Evolutionary conservation across 1,140 invertebrate genomes (phyloP).

Genomic region (Tetramorium simillimum): DNA sequence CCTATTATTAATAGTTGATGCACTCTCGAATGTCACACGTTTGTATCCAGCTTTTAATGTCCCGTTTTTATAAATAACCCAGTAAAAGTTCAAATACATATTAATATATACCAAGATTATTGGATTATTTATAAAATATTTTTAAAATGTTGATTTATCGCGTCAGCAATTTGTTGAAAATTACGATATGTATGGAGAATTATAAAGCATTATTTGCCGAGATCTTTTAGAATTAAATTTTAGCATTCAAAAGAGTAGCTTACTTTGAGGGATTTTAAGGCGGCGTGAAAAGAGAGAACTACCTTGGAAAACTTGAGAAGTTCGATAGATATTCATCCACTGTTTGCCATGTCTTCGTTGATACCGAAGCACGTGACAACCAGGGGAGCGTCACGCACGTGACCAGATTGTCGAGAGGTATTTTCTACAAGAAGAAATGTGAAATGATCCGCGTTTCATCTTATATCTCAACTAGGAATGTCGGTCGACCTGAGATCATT

Average conservation of each 20-base stretch:
- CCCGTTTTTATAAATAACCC: not conserved
- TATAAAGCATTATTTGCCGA: not conserved
- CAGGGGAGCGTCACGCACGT: slow-evolving; percentile 57
- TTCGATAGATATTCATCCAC: slow-evolving; percentile 46
- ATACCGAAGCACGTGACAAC: not conserved
- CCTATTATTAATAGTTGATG: not conserved
- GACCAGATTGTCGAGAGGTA: slow-evolving; percentile 58
- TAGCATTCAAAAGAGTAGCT: not conserved
- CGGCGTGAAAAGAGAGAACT: not conserved
- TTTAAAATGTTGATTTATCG: not conserved
- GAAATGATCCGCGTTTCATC: slow-evolving; percentile 5
- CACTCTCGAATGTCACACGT: not conserved
- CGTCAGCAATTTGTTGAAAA: not conserved
- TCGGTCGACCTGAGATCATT: slow-evolving; percentile 34
- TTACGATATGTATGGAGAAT: not conserved
- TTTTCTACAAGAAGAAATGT: slow-evolving; percentile 27
- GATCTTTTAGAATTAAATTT: not conserved
- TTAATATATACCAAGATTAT: not conserved
- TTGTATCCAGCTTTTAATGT: not conserved
- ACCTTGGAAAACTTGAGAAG: not conserved
- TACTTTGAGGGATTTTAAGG: not conserved
- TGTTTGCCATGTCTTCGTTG: not conserved
- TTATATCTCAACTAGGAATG: slow-evolving; percentile 11
- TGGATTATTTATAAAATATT: not conserved
- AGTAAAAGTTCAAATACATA: not conserved